Evolutionary conservation across 2,113 vertebrate species (phyloP).

Genomic region (Lycaon pictus): DNA sequence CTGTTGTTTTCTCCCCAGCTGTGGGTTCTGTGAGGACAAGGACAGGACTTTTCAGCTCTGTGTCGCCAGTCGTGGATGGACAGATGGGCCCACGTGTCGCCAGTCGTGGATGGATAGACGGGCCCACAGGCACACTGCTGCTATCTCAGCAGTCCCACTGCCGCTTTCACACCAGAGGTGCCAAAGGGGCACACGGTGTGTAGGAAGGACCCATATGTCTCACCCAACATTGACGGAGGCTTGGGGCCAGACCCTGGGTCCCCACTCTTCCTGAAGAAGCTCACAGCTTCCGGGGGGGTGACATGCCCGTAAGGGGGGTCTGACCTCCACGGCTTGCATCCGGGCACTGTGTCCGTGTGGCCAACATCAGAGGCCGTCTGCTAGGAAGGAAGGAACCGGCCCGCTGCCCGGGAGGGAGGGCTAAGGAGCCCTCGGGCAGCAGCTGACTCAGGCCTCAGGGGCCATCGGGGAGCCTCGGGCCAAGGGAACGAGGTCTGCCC

Average conservation of each 20-base stretch:
- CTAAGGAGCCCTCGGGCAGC: background rate
- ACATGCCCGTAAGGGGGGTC: background rate
- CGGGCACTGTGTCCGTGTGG: background rate
- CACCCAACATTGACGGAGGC: background rate
- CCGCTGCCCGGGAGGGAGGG: background rate
- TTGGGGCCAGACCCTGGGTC: background rate
- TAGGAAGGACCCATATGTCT: background rate
- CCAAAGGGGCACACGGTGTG: accelerated
- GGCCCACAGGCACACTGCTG: background rate
- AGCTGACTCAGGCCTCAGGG: accelerated
- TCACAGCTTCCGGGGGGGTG: too few relatives aligned
- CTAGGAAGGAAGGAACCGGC: background rate
- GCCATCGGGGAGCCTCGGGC: background rate
- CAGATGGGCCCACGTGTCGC: background rate
- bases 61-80: background rate
- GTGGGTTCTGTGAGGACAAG: background rate
- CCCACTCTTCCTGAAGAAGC: background rate
- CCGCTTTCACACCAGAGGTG: background rate
- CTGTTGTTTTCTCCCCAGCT: background rate
- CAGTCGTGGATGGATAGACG: background rate
- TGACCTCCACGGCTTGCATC: accelerated
- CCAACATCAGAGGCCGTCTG: background rate
- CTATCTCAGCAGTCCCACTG: background rate
- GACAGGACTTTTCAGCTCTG: background rate
- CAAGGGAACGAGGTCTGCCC: accelerated